Evolutionary conservation across 2,113 vertebrate genomes (phyloP), one percentile per base, ranked within the genome.

Genomic region (Gadus macrocephalus): DNA sequence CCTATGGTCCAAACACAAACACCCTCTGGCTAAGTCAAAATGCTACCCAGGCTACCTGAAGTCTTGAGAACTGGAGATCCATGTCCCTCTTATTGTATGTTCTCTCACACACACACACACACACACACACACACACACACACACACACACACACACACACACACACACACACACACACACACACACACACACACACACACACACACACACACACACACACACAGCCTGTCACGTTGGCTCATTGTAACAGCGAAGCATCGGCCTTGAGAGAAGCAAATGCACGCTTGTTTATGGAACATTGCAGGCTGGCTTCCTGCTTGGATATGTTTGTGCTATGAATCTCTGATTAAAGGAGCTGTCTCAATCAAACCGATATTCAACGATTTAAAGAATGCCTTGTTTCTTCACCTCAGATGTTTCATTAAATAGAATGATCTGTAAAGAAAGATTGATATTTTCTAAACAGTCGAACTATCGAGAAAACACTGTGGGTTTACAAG

Each of bases 11-110:
- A 62, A 28, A 38, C 63, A 42, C 63, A 49, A 31, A 65, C 31
- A 65, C 35, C 77, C 71, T 65, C 53, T 74, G 74, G 75, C 38
- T 14, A 63, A 25, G 62, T 63, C 62, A 75, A 63, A 70, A 53
- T 38, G 72, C 35, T 38, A 71, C 35, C 70, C 49, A 70, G 49
- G 67, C 71, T 70, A 85, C 76, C 79, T 81, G 69, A 83, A 76
- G 42, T 49, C 42, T 12, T 49, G 42, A 68, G 73, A 68, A 58
- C 79, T 62, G 38, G 38, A 66, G 17, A 62, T n/a, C 28, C 11
- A 17, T 7, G 64, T n/a, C 19, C 11, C 16, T n/a, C 63, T 19
- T 28, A 65, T 65, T 31, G 11, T 16, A 19, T 15, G 7, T 19
- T 8, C 5, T 28, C 20, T n/a, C n/a, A n/a, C n/a, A n/a, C n/a